Base-by-base conservation (phyloP, 2,888 invertebrate species). In the Agapostemon virescens region DNA sequence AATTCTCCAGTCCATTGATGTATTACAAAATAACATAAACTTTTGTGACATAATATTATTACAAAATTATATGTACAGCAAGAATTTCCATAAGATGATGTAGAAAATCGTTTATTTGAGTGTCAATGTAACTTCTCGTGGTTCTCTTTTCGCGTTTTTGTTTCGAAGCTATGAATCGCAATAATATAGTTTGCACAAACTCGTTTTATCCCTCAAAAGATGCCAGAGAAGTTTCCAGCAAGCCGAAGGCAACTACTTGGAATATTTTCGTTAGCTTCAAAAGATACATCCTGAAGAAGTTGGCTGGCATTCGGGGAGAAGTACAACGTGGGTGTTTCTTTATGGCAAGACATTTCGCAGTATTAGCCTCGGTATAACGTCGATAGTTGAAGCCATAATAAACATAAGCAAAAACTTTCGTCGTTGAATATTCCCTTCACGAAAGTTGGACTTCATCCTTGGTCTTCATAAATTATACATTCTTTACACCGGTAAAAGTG, bases 401-500 rank as follows among this genome's bases (percentile, higher is more conserved):
- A 61, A 61, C 58, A 17, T 61, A 61, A 61, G 33, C 58, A 20
- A 61, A 61, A 61, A 61, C 58, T 61, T 61, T 61, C 58, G 58
- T 61, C 58, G 58, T 61, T 61, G 58, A 7, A 33, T 61, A 61
- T 61, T 61, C 58, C 2, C 30, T 30, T 61, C 58, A 20, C 58
- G 58, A 61, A 61, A 33, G 58, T 61, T 61, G 6, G 17, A 61
- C 58, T 61, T 61, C 30, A 17, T 61, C 30, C 49, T 61, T 6
- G 7, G 33, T 61, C 26, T 61, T 33, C 58, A 61, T 61, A 61
- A 61, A 61, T 61, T 17, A 61, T 61, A 33, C 58, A 61, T 33
- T 61, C 30, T 61, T 61, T 61, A 61, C 58, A 20, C 58, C 30
- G 33, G 33, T 61, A 33, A 30, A 61, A 61, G 58, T 61, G 33